Percentiles rank a stretch among this genome's conserved stretches.
Evolutionary conservation across 1,140 invertebrate species (phyloP).

Genomic region (Acromyrmex echinatior): DNA sequence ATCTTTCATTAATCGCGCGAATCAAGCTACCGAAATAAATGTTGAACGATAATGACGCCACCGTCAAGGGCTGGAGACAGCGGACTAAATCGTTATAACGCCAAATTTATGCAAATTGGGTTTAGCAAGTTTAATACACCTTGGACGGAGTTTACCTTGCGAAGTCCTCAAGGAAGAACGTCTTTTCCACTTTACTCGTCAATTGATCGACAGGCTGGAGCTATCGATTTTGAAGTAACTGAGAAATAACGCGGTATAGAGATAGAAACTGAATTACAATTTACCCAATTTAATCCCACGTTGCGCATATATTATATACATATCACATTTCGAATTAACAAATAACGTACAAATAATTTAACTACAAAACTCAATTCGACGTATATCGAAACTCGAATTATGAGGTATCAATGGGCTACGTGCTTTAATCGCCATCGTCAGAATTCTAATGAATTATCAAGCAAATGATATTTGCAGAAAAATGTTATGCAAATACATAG

Average conservation of each 20-base stretch:
- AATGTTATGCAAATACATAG: slow-evolving; percentile 51
- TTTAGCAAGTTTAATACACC: slow-evolving; percentile 65
- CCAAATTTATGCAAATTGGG: slow-evolving; percentile 64
- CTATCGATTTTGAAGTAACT: slow-evolving; percentile 39
- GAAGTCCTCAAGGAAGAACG: slow-evolving; percentile 50
- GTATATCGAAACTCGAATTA: slow-evolving; percentile 36
- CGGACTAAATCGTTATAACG: slow-evolving; percentile 54
- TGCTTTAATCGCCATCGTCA: slow-evolving; percentile 49
- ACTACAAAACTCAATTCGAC: slow-evolving; percentile 19
- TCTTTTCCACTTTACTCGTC: slow-evolving; percentile 59
- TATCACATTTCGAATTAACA: slow-evolving; percentile 33
- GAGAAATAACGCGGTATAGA: neutral
- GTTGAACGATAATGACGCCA: slow-evolving; percentile 17
- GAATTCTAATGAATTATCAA: slow-evolving; percentile 46
- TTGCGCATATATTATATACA: neutral
- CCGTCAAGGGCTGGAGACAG: slow-evolving; percentile 26
- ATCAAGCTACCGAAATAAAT: slow-evolving; percentile 48
- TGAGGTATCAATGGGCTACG: neutral
- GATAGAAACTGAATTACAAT: slow-evolving; percentile 7
- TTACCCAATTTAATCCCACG: slow-evolving; percentile 1
- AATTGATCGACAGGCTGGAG: slow-evolving; percentile 51
- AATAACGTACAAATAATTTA: slow-evolving; percentile 46
- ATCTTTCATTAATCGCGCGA: slow-evolving; percentile 39
- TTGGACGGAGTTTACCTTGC: slow-evolving; percentile 49
- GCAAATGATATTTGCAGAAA: slow-evolving; percentile 48